Base-by-base conservation (phyloP, 2,888 invertebrate species). In the Caenorhabditis macrosperma region DNA sequence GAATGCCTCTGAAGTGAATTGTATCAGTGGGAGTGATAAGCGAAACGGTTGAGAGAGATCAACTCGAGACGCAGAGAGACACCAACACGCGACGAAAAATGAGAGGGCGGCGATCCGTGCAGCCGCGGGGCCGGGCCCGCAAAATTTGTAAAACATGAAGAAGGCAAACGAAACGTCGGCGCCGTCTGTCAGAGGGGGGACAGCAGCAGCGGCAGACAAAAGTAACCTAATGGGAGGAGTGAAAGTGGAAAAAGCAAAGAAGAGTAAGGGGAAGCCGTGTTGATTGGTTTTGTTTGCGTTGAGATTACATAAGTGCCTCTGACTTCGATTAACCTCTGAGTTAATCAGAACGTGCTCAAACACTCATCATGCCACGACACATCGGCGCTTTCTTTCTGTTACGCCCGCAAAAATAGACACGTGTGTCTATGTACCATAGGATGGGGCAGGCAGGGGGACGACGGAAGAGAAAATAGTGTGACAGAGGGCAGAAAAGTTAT, bases 291-390 rank as follows among this genome's bases (percentile, higher is more conserved):
- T 78, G 78, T 78, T 78, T 78, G 78, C 50, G 35, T 55, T 67
- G 54, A 72, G 78, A 78, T 78, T 78, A 78, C 78, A 78, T 67
- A 78, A 78, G 78, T 78, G 78, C 57, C 69, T 72, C 50, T 64
- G 59, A 66, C 75, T 67, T 74, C 57, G 77, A 77, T 78, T 72
- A 78, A 78, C 77, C 52, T 77, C 48, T 30, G 67, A 61, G 76
- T 46, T 76, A 77, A 77, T 77, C 77, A 77, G 77, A 77, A 77
- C 69, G 77, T 77, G 69, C 77, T 77, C 77, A 77, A 77, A 77
- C 77, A 77, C 77, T 77, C 72, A 64, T 74, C 63, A 74, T 64
- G 72, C 57, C 63, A 64, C 59, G 61, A 71, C 61, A 63, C 72
- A 35, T 48, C 59, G 50, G 57, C 72, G 72, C 63, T 55, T 44